Evolutionary conservation across 2,113 vertebrate genomes (phyloP).

Genomic region (Daboia siamensis): DNA sequence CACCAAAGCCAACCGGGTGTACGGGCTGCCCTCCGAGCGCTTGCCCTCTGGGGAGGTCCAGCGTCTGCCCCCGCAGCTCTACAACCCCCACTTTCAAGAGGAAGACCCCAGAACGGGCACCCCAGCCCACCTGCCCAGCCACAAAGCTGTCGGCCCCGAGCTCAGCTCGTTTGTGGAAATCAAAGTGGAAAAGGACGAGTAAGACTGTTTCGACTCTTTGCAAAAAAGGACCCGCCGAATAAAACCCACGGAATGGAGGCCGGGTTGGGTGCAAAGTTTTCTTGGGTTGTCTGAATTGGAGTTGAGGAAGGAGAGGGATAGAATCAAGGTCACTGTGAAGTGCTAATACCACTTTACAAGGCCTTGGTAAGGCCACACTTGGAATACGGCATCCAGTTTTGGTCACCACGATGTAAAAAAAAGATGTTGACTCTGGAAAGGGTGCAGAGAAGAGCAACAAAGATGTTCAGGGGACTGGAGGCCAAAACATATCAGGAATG

Average conservation of each 20-base stretch:
- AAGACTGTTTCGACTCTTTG: neutral
- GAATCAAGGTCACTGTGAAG: too few relatives aligned
- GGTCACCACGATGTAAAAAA: too few relatives aligned
- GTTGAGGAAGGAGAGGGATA: too few relatives aligned
- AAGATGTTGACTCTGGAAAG: too few relatives aligned
- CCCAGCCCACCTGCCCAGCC: neutral
- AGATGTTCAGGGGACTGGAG: too few relatives aligned
- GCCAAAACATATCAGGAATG: too few relatives aligned
- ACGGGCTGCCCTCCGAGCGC: constrained; percentile 68
- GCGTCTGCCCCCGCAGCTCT: constrained; percentile 63
- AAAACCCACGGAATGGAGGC: neutral
- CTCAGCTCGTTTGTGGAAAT: constrained; percentile 66
- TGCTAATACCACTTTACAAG: too few relatives aligned
- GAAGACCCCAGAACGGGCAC: constrained; percentile 24
- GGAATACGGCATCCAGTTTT: too few relatives aligned
- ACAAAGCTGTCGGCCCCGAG: constrained; percentile 62
- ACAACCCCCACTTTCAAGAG: constrained; percentile 65
- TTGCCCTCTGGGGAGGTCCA: constrained; percentile 65
- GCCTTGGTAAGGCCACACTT: too few relatives aligned
- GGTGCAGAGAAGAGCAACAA: too few relatives aligned
- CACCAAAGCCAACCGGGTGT: constrained; percentile 66
- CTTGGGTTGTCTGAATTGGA: too few relatives aligned
- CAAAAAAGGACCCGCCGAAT: neutral
- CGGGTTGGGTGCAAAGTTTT: neutral
- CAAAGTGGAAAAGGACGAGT: constrained; percentile 72